Conservation (phyloP, 2,797 vertebrate genomes). For the Sebastes taczanowskii region DNA sequence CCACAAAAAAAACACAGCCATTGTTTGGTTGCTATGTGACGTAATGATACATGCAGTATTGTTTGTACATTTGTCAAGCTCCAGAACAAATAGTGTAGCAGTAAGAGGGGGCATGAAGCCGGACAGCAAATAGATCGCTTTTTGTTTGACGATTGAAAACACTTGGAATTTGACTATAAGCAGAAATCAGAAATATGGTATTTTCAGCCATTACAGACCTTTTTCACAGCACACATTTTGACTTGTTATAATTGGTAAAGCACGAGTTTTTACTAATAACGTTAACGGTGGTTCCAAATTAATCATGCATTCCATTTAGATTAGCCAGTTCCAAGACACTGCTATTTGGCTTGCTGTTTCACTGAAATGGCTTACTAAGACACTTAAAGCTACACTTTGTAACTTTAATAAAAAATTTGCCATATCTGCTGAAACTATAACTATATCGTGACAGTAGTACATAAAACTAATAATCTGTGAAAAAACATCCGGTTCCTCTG, state of each 20-base stretch:
- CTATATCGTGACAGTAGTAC: neutral
- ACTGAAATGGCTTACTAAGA: neutral
- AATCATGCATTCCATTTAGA: neutral
- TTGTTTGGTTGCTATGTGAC: slow-evolving; percentile 23
- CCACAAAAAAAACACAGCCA: neutral
- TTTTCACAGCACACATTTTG: neutral
- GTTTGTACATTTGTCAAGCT: slow-evolving; percentile 18
- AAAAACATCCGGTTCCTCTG: no score
- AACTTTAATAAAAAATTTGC: neutral
- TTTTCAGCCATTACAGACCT: neutral
- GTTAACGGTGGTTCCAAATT: no score
- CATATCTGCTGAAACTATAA: neutral
- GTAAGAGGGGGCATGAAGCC: neutral
- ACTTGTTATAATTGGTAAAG: neutral
- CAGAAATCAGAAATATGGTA: neutral
- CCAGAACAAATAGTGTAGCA: slow-evolving; percentile 17
- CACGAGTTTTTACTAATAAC: neutral
- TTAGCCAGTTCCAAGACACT: neutral
- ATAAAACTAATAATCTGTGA: no score
- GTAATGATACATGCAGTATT: neutral
- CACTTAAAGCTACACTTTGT: neutral
- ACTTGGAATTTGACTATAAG: neutral
- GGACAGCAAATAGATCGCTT: neutral
- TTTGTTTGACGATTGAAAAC: neutral
- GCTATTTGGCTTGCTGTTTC: neutral